A percentile compares a stretch with the other conserved stretches of the same genome.
Conservation (phyloP, 2,888 invertebrate species). For the Leucozona laternaria region DNA sequence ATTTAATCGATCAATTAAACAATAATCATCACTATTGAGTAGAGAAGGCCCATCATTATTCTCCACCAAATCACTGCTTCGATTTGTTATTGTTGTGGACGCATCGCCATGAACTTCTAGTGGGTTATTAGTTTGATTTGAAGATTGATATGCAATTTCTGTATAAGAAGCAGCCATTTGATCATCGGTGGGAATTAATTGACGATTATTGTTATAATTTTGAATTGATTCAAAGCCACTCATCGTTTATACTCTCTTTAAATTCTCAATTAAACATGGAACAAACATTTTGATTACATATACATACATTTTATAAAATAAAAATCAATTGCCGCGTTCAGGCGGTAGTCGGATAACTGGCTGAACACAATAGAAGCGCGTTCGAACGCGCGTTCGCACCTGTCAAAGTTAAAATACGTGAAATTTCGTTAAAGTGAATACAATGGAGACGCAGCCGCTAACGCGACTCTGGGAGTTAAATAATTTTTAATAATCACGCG, state of each 20-base stretch:
- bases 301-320: too few species aligned
- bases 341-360: too few species aligned
- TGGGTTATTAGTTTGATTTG: neutral
- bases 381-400: too few species aligned
- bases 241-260: neutral
- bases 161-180: slow-evolving; percentile 62
- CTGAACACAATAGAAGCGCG: too few species aligned
- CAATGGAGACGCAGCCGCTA: too few species aligned
- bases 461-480: too few species aligned
- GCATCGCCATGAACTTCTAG: neutral
- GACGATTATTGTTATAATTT: neutral
- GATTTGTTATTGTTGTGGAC: neutral
- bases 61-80: neutral
- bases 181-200: neutral
- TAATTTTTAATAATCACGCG: too few species aligned
- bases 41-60: neutral
- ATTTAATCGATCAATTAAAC: neutral
- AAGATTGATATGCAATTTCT: slow-evolving; percentile 57
- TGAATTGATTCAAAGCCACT: neutral
- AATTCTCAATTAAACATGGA: neutral
- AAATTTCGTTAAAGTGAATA: too few species aligned
- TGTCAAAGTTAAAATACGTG: too few species aligned
- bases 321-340: too few species aligned
- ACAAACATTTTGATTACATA: too few species aligned
- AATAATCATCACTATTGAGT: neutral